A percentile compares a stretch with the other conserved stretches of the same genome.
These are phyloP conservation scores for Drosophila nasuta DNA, from an alignment of 1,140 invertebrate genomes.

Conservation along the genomic window DNA sequence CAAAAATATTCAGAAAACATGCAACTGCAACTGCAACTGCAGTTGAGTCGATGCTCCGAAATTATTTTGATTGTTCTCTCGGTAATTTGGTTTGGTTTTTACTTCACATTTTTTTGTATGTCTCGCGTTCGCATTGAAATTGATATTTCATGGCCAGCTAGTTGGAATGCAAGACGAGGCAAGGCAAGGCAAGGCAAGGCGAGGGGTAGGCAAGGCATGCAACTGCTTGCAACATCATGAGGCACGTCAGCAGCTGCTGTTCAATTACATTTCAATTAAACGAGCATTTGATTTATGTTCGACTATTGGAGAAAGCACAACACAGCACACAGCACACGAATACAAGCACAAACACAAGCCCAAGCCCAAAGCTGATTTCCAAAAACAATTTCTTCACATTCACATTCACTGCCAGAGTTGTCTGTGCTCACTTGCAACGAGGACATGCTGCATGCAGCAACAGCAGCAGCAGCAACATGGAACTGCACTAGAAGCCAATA, in stretches of 20 bases:
- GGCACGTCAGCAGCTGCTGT: slow-evolving; percentile 14
- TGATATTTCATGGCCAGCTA: slow-evolving; percentile 5
- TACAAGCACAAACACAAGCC: too few relatives aligned
- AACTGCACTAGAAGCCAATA: slow-evolving; percentile 12
- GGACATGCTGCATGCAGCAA: not conserved
- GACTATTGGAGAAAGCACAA: not conserved
- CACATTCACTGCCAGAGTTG: too few relatives aligned
- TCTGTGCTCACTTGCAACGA: not conserved
- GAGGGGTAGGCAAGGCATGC: too few relatives aligned
- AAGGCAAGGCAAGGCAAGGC: too few relatives aligned
- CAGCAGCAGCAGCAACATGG: not conserved
- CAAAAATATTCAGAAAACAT: too few relatives aligned
- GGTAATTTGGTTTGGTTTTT: not conserved
- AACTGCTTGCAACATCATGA: not conserved
- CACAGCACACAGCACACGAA: too few relatives aligned
- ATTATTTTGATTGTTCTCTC: too few relatives aligned
- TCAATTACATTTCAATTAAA: slow-evolving; percentile 36
- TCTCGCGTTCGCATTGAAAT: not conserved
- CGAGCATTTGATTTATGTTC: slow-evolving; percentile 6
- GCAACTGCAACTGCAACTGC: not conserved
- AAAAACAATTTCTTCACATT: not conserved
- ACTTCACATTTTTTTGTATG: not conserved
- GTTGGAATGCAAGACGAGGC: not conserved
- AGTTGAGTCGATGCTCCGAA: too few relatives aligned
- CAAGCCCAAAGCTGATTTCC: not conserved